A percentile compares a stretch with the other conserved stretches of the same genome.
phyloP scores from a whole-genome alignment of 2,888 invertebrate species.

The Sisyra nigra region DNA sequence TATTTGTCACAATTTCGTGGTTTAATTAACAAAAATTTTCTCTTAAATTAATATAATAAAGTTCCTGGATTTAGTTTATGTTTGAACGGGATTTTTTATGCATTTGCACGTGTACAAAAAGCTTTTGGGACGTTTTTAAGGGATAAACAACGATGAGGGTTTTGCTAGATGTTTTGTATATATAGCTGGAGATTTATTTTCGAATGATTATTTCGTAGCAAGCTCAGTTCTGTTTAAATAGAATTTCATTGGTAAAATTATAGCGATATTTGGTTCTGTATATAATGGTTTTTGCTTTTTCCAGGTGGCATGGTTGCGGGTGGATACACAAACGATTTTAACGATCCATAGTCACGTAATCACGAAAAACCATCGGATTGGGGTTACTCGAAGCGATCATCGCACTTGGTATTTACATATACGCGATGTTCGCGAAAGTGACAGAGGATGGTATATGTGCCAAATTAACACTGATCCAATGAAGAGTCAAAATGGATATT shows the following conservation, averaged over 20 bases:
- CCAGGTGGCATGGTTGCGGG: constrained; percentile 80
- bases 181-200: too few relatives aligned
- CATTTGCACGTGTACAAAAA: not conserved
- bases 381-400: constrained; percentile 61
- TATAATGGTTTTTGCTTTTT: constrained; percentile 16
- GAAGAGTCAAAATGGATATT: constrained; percentile 49
- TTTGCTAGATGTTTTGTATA: not conserved
- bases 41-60: too few relatives aligned
- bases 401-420: constrained; percentile 71
- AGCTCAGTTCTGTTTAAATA: not conserved
- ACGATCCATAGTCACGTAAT: constrained; percentile 81
- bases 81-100: too few relatives aligned
- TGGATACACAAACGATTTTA: constrained; percentile 79
- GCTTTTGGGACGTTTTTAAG: not conserved
- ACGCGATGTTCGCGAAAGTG: constrained; percentile 59
- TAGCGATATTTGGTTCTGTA: not conserved
- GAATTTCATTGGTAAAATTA: not conserved
- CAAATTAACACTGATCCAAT: constrained; percentile 62
- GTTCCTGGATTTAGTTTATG: too few relatives aligned
- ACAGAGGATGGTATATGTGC: constrained; percentile 74
- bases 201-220: too few relatives aligned
- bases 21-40: too few relatives aligned
- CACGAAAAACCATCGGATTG: constrained; percentile 77
- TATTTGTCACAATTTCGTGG: too few relatives aligned
- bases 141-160: not conserved